Evolutionary conservation across 2,797 vertebrate genomes (phyloP).

Genomic region (Propithecus deckenii): DNA sequence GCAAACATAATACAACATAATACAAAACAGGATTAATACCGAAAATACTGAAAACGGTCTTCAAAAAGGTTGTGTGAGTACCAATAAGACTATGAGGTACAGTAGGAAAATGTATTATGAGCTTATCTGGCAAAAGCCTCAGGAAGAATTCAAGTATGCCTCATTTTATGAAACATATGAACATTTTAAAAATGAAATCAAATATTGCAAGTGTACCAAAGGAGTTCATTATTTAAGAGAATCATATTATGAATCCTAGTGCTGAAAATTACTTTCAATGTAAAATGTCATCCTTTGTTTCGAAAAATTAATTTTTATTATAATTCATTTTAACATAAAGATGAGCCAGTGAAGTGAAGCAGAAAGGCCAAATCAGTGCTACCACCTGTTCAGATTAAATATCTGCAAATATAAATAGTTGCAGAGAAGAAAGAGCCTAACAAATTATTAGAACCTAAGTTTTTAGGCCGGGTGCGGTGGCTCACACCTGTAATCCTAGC

Average conservation of each 20-base stretch:
- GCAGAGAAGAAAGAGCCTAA: background rate
- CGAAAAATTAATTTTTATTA: background rate
- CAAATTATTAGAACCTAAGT: background rate
- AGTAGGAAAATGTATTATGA: background rate
- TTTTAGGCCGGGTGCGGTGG: too few species aligned
- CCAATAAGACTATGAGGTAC: background rate
- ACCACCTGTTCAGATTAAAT: background rate
- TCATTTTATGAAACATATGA: background rate
- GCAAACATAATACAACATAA: background rate
- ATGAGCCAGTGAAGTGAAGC: background rate
- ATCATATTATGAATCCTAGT: background rate
- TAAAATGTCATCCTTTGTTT: background rate
- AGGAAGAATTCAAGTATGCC: background rate
- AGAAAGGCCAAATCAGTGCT: background rate
- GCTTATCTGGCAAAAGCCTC: background rate
- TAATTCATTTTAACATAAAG: slow-evolving; percentile 36
- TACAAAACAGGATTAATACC: background rate
- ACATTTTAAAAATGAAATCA: background rate
- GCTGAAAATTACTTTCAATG: background rate
- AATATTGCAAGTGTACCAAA: background rate
- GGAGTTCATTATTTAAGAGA: background rate
- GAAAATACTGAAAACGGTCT: background rate
- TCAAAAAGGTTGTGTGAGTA: background rate
- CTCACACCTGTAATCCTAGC: too few species aligned
- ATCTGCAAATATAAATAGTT: background rate